phyloP scores from a whole-genome alignment of 2,888 invertebrate genomes.

The Ormia ochracea region DNA sequence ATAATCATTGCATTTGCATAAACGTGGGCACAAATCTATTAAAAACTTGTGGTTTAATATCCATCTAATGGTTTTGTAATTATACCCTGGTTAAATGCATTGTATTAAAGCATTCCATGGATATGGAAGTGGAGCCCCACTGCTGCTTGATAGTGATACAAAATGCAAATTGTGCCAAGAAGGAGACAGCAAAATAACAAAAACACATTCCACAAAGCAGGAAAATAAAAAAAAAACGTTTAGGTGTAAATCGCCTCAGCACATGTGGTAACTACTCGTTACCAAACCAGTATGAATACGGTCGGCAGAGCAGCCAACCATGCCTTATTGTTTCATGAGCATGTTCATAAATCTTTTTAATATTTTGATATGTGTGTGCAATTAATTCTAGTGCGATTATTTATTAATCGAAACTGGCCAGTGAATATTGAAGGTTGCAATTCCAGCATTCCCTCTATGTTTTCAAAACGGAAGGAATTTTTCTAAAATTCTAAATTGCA shows the following conservation, averaged over 20 bases:
- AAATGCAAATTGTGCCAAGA: conserved; percentile 17
- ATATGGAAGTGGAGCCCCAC: conserved; percentile 53
- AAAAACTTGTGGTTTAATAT: conserved; percentile 58
- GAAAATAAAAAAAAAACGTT: neutral
- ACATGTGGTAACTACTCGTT: conserved; percentile 8
- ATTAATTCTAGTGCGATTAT: neutral
- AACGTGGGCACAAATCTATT: neutral
- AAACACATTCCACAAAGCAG: neutral
- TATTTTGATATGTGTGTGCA: neutral
- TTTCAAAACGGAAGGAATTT: too few relatives aligned
- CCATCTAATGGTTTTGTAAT: conserved; percentile 73
- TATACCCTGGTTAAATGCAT: conserved; percentile 67
- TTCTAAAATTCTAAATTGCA: too few relatives aligned
- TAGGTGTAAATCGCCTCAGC: conserved; percentile 36
- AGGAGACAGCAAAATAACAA: conserved; percentile 2
- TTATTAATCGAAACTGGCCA: neutral
- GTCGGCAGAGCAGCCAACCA: too few relatives aligned
- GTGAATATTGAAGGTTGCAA: neutral
- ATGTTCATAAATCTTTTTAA: neutral
- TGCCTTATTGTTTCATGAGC: neutral
- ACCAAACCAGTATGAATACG: conserved; percentile 22
- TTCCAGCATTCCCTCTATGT: neutral
- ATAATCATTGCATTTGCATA: conserved; percentile 53
- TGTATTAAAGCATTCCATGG: conserved; percentile 67
- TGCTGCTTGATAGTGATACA: conserved; percentile 38